Evolutionary conservation across 2,113 vertebrate genomes (phyloP).

Genomic region (Colius striatus): DNA sequence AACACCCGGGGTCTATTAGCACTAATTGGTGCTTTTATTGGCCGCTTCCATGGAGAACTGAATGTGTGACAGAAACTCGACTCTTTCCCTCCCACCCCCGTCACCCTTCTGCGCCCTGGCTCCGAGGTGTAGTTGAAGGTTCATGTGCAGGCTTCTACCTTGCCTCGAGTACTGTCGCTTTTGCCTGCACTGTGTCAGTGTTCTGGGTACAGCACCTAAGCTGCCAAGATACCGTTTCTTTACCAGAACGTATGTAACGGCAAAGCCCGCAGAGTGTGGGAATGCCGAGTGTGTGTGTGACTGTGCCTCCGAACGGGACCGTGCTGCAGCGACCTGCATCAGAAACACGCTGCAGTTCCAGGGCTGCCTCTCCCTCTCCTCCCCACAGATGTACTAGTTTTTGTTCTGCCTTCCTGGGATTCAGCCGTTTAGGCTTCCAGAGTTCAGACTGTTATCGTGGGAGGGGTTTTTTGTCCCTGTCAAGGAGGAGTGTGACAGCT

Average conservation of each 20-base stretch:
- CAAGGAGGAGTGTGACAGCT: constrained; percentile 9
- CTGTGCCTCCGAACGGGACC: rapidly evolving
- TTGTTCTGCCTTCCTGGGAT: constrained; percentile 11
- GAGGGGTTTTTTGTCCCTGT: neutral
- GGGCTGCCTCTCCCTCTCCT: neutral
- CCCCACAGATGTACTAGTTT: neutral
- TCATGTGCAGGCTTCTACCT: neutral
- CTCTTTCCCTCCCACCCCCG: neutral
- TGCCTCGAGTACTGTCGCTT: neutral
- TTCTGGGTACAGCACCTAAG: neutral
- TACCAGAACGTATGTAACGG: neutral
- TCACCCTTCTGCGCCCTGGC: rapidly evolving
- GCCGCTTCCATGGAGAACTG: neutral
- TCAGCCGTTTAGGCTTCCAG: neutral
- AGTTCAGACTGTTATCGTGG: neutral
- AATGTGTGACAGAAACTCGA: neutral
- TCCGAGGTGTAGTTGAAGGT: neutral
- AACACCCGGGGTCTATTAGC: neutral
- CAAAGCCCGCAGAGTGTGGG: neutral
- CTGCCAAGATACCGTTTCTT: neutral
- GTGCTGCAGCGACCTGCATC: neutral
- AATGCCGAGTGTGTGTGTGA: neutral
- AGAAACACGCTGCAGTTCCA: neutral
- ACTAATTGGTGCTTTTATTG: constrained; percentile 1
- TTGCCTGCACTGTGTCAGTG: neutral